phyloP scores from a whole-genome alignment of 2,113 vertebrate genomes.

The Sorex araneus region DNA sequence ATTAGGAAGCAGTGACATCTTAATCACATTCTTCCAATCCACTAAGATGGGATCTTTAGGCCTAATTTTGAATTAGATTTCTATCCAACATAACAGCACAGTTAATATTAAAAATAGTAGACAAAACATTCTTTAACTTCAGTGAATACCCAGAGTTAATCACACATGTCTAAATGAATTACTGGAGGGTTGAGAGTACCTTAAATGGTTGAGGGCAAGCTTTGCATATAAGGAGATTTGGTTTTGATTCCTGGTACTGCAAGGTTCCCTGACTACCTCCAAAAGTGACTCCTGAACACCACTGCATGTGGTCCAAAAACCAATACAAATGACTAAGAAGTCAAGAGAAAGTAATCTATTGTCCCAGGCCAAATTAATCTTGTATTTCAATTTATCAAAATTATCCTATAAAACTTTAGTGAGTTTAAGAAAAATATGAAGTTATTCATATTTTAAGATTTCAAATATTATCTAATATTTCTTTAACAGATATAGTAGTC shows the following conservation, averaged over 20 bases:
- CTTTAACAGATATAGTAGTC: conserved; percentile 6
- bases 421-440: conserved; percentile 36
- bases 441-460: background rate
- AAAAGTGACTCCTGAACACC: no score
- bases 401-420: conserved; percentile 2
- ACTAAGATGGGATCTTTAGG: background rate
- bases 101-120: conserved; percentile 32
- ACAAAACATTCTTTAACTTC: background rate
- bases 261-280: no score
- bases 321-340: no score
- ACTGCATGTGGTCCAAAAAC: no score
- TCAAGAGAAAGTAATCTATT: background rate
- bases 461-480: conserved; percentile 49
- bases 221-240: no score
- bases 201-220: background rate
- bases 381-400: conserved; percentile 17
- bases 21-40: conserved; percentile 46
- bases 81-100: background rate
- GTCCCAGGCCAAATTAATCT: conserved; percentile 4
- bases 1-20: background rate
- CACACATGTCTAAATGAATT: background rate
- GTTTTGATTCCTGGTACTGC: no score
- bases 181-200: conserved; percentile 6
- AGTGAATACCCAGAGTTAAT: background rate
- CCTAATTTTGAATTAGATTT: conserved; percentile 34